Base-by-base conservation (phyloP, 2,113 vertebrate genomes). In the Pao palembangensis region DNA sequence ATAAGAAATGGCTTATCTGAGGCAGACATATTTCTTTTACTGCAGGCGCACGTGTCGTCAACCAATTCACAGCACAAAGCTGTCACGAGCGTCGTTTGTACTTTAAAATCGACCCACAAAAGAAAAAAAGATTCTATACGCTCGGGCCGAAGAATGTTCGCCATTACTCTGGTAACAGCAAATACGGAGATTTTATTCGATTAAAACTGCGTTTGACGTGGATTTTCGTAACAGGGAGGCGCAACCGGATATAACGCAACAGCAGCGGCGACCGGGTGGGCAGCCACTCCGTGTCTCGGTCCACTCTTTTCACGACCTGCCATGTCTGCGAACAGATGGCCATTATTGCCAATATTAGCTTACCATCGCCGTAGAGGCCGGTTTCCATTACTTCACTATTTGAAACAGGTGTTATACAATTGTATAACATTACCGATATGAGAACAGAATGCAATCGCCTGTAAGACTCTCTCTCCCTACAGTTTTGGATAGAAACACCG, bases 1-100 rank as follows among this genome's bases (percentile, higher is more conserved):
- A 58, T 23, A 48, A 44, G 5, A 8, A 8, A 38, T 12, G 18
- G 0, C 5, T 75, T 53, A 28, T 57, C 28, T 23, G 13, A 21
- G 3, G 15, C n/a, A 28, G 41, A 31, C 3, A 10, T 28, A 47
- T 41, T 38, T 0, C 34, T 42, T 23, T 23, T 23, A 13, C 12
- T 47, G 14, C 51, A 19, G 38, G 47, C n/a, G 51, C 82, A 82
- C 81, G 79, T 88, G 85, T 82, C 75, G 72, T 82, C 79, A 78
- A 69, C 61, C 84, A 85, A 15, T 84, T 86, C 84, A 67, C 41
- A 17, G 3, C 38, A 5, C 65, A 38, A 41, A 5, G 46, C 34
- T 48, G 16, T 1, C 53, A 50, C 58, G 50, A 61, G 46, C 62
- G 6, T 34, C 16, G 50, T 63, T 44, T 51, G 18, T 31, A 7